Evolutionary conservation across 2,888 invertebrate species (phyloP).

Genomic region (Limnephilus auricula): DNA sequence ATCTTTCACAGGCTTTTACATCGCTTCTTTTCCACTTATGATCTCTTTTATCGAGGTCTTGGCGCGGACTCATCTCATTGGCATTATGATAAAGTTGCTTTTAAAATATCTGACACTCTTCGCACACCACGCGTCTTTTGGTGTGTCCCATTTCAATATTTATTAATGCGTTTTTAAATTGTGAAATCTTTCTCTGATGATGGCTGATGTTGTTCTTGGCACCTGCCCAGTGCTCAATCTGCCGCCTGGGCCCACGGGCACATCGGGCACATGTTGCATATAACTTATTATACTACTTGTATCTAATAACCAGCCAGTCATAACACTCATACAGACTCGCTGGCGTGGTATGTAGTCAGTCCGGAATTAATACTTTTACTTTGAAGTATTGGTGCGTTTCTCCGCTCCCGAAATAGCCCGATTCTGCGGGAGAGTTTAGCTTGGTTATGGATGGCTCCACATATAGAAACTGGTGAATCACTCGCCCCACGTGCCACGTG

Average conservation of each 20-base stretch:
- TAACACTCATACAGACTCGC: background rate
- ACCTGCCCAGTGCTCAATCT: background rate
- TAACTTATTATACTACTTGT: background rate
- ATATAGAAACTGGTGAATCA: slow-evolving; percentile 26
- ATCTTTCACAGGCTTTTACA: background rate
- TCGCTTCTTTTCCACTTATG: background rate
- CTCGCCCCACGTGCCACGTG: slow-evolving; percentile 35
- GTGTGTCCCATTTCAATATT: slow-evolving; percentile 12
- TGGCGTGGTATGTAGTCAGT: background rate
- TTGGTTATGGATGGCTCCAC: background rate
- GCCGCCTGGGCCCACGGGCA: background rate
- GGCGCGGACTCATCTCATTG: background rate
- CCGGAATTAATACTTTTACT: slow-evolving; percentile 3
- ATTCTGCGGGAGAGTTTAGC: slow-evolving; percentile 22
- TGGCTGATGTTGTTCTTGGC: background rate
- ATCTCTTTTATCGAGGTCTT: background rate
- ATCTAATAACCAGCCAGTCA: background rate
- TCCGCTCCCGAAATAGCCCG: slow-evolving; percentile 36
- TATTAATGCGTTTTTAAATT: slow-evolving; percentile 43
- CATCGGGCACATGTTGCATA: slow-evolving; percentile 3
- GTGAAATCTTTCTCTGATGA: background rate
- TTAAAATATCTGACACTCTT: background rate
- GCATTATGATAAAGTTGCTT: slow-evolving; percentile 15
- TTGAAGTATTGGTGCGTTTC: slow-evolving; percentile 31
- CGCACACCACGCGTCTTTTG: background rate